phyloP scores from a whole-genome alignment of 2,888 invertebrate species.

The Taphrorychus bicolor region DNA sequence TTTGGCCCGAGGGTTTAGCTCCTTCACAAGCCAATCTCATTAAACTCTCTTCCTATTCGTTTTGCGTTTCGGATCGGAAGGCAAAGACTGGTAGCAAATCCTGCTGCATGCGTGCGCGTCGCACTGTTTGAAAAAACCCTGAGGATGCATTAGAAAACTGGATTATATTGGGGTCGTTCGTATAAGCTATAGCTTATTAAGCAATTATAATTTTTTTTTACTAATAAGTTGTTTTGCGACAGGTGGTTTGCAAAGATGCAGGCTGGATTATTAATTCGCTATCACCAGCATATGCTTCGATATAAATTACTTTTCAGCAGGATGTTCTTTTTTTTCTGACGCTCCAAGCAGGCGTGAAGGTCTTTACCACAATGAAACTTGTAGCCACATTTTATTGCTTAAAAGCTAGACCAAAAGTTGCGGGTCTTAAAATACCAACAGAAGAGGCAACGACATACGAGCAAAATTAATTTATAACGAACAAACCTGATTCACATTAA shows the following conservation, averaged over 20 bases:
- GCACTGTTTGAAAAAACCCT: no score
- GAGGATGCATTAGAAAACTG: neutral
- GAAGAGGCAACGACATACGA: neutral
- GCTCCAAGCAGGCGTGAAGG: neutral
- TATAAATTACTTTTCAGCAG: conserved; percentile 5
- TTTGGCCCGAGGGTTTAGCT: neutral
- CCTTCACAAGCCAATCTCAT: conserved; percentile 20
- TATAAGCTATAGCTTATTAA: conserved; percentile 1
- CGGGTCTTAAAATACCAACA: neutral
- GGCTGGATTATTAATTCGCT: neutral
- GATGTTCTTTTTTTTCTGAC: neutral
- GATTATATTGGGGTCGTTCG: neutral
- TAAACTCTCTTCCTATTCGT: neutral
- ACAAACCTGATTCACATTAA: neutral
- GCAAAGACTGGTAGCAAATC: conserved; percentile 26
- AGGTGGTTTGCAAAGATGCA: conserved; percentile 8
- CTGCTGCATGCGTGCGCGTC: no score
- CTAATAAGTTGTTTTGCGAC: conserved; percentile 16
- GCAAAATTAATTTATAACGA: no score
- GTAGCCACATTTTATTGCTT: no score
- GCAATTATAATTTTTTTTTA: conserved; percentile 20
- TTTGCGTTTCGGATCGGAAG: conserved; percentile 4
- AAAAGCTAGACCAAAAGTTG: neutral
- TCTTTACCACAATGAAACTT: no score
- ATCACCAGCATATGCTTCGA: neutral